These are phyloP conservation scores for Lottia scabra DNA, from an alignment of 2,888 invertebrate genomes.

Conservation along the genomic window DNA sequence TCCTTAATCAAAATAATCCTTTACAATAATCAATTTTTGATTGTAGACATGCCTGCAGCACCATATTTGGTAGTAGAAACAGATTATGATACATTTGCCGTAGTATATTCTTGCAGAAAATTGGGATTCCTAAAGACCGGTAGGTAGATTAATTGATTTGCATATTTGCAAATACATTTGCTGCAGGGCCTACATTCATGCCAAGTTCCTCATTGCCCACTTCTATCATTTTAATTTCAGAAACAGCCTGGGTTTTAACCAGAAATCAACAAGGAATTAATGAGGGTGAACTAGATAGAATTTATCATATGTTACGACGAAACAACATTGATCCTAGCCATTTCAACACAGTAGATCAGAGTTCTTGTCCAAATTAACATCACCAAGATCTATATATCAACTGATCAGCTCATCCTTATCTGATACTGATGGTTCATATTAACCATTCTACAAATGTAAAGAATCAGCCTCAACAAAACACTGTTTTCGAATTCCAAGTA, in stretches of 20 bases:
- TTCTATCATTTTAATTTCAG: constrained; percentile 2
- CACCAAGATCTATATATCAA: too few relatives aligned
- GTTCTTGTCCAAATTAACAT: not conserved
- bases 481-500: too few relatives aligned
- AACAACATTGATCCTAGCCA: not conserved
- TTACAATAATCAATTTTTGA: too few relatives aligned
- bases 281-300: not conserved
- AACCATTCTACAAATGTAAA: too few relatives aligned
- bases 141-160: not conserved
- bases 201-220: too few relatives aligned
- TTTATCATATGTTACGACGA: not conserved
- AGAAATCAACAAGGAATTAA: not conserved
- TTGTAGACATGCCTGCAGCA: not conserved
- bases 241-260: constrained; percentile 16
- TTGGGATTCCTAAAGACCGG: not conserved
- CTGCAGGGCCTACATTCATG: too few relatives aligned
- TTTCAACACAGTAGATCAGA: not conserved
- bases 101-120: constrained; percentile 11
- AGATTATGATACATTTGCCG: constrained; percentile 13
- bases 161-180: too few relatives aligned
- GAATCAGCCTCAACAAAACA: too few relatives aligned
- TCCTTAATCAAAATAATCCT: too few relatives aligned
- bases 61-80: constrained; percentile 12
- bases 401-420: too few relatives aligned
- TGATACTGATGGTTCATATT: too few relatives aligned